A percentile compares a stretch with the other conserved stretches of the same genome.
These are phyloP conservation scores for Idaea dimidiata DNA, from an alignment of 2,888 invertebrate species.

Conservation along the genomic window DNA sequence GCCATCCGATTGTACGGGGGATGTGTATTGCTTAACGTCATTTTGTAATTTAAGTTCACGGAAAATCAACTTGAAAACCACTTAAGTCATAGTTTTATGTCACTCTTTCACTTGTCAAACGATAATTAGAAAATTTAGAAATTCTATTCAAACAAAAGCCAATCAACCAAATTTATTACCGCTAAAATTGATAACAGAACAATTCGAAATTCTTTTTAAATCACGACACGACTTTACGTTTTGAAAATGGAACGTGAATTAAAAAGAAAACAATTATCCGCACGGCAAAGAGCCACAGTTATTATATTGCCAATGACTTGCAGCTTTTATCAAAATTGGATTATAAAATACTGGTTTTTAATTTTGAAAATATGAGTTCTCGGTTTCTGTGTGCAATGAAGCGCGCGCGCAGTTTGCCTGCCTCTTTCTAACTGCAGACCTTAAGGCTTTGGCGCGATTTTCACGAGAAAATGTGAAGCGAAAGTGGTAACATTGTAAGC, in stretches of 20 bases:
- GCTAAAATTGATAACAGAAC: constrained; percentile 2
- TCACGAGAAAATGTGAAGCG: constrained; percentile 59
- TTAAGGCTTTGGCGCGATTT: constrained; percentile 53
- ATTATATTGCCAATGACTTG: constrained; percentile 21
- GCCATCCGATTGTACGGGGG: constrained; percentile 60
- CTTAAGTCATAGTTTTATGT: background rate
- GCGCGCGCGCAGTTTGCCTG: constrained; percentile 49
- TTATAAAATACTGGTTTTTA: constrained; percentile 18
- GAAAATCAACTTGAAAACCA: constrained; percentile 12
- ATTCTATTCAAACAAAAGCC: constrained; percentile 13
- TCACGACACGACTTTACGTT: constrained; percentile 7
- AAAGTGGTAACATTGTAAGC: constrained; percentile 47
- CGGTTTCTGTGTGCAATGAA: constrained; percentile 37
- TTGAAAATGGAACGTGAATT: constrained; percentile 12
- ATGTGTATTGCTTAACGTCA: constrained; percentile 61
- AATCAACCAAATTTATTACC: constrained; percentile 7
- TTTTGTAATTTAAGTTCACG: constrained; percentile 30
- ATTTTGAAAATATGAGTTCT: constrained; percentile 22
- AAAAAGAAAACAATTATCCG: constrained; percentile 11
- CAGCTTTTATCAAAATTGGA: constrained; percentile 13
- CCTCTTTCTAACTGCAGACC: constrained; percentile 54
- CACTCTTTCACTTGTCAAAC: background rate
- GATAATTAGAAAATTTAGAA: constrained; percentile 13
- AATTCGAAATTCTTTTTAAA: background rate
- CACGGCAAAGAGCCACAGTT: constrained; percentile 11